These are phyloP conservation scores for Zapus hudsonius DNA, from an alignment of 2,113 vertebrate species.

Conservation along the genomic window DNA sequence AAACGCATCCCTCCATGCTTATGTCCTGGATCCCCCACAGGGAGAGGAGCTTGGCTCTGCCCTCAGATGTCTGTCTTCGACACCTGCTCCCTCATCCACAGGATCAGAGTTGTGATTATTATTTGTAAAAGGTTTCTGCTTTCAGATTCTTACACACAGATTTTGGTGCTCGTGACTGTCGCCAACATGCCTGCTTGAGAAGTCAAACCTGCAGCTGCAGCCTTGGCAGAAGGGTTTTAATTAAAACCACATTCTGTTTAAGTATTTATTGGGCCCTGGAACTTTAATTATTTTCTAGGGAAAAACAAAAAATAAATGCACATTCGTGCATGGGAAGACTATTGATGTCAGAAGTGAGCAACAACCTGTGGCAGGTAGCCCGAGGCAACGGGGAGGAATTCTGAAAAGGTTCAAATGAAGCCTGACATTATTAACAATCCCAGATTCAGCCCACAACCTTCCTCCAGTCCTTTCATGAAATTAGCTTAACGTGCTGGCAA, in stretches of 20 bases:
- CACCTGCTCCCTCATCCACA: too few relatives aligned
- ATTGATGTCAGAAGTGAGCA: slow-evolving; percentile 57
- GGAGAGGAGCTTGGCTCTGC: background rate
- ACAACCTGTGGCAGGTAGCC: slow-evolving; percentile 75
- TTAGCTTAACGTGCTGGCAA: slow-evolving; percentile 62
- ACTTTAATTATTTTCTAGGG: slow-evolving; percentile 82
- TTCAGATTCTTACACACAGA: background rate
- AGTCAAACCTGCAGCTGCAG: slow-evolving; percentile 25
- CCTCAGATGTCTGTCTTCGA: background rate
- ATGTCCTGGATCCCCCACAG: background rate
- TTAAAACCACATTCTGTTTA: slow-evolving; percentile 53
- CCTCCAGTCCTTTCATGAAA: slow-evolving; percentile 69
- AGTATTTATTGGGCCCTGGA: slow-evolving; percentile 55
- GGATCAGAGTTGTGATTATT: background rate
- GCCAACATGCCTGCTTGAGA: background rate
- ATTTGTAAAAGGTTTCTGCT: slow-evolving; percentile 30
- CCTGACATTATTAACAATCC: slow-evolving; percentile 81
- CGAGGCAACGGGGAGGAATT: slow-evolving; percentile 54
- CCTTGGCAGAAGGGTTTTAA: slow-evolving; percentile 51
- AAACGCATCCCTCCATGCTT: background rate
- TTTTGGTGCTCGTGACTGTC: background rate
- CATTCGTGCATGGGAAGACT: slow-evolving; percentile 73
- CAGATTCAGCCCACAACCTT: slow-evolving; percentile 58
- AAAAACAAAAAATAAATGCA: slow-evolving; percentile 43
- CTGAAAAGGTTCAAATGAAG: slow-evolving; percentile 78